Base-by-base conservation (phyloP, 2,113 vertebrate species). In the Prolemur simus region DNA sequence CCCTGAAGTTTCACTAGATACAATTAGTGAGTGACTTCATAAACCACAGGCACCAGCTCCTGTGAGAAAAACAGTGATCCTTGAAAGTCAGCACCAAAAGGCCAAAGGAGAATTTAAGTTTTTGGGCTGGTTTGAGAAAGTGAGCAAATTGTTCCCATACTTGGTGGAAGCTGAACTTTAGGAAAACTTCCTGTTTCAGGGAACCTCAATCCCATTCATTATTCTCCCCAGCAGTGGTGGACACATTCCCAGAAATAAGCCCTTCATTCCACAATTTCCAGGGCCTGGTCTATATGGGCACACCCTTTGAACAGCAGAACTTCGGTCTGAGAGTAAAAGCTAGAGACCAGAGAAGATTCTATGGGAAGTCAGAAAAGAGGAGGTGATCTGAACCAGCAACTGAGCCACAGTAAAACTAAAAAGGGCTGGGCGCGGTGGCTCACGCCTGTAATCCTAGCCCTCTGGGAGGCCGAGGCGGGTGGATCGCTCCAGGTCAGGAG, bases 1-100 rank as follows among this genome's bases (percentile, higher is more conserved):
- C 76, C 9, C 63, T 81, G 78, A 88, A 85, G n/a, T 17, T 58
- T 96, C 78, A 81, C 66, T 71, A 93, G 81, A 83, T 39, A 78
- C 45, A 25, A 32, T 45, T 73, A 85, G 34, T 63, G 71, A 32
- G 20, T 47, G 64, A 86, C 29, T 93, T 94, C 29, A 63, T 66
- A 91, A 89, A 56, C n/a, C 37, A 52, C 12, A 82, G 39, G 54
- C 39, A 32, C 58, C 25, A 37, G 58, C n/a, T 77, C 34, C 54
- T 69, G 34, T 73, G 63, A 68, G 58, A 71, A 80, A 73, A 71
- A 66, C 49, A 34, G 63, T 47, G 49, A 45, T 42, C 69, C 25
- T 80, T 73, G 52, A 83, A 49, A 83, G 34, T 86, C 47, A 78
- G 68, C 17, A 42, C 56, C 25, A 74, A 71, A 94, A 88, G 32